Evolutionary conservation across 1,140 invertebrate genomes (phyloP).

Genomic region (Drosophila cardini): DNA sequence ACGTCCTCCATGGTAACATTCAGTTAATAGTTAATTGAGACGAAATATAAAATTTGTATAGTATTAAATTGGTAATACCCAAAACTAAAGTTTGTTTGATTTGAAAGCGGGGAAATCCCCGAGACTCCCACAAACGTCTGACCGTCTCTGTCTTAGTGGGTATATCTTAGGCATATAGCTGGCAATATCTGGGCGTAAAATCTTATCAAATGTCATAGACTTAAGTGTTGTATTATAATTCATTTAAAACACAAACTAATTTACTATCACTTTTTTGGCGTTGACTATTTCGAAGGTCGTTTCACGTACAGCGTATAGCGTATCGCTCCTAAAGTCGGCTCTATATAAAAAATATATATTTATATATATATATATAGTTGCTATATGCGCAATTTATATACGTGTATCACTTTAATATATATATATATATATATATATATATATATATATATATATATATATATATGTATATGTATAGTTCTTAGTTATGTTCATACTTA

Average conservation of each 20-base stretch:
- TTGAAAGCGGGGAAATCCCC: too few species aligned
- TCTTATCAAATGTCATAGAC: conserved; percentile 70
- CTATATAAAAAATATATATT: neutral
- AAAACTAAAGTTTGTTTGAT: too few species aligned
- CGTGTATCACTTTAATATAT: neutral
- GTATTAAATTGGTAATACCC: too few species aligned
- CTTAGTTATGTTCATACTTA: conserved; percentile 44
- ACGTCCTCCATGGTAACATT: too few species aligned
- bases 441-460: neutral
- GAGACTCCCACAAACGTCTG: neutral
- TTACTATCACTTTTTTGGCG: conserved; percentile 62
- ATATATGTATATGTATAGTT: conserved; percentile 10
- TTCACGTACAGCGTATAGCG: conserved; percentile 14
- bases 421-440: conserved; percentile 13
- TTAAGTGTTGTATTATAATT: conserved; percentile 68
- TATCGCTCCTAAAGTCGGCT: conserved; percentile 18
- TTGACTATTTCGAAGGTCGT: conserved; percentile 49
- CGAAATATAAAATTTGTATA: too few species aligned
- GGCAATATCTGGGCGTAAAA: conserved; percentile 45
- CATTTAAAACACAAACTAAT: conserved; percentile 61
- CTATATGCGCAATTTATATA: conserved; percentile 10
- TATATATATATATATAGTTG: neutral
- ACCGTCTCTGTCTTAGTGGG: neutral
- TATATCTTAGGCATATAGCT: conserved; percentile 24
- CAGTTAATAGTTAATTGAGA: too few species aligned